Evolutionary conservation across 2,888 invertebrate genomes (phyloP).

Genomic region (Amiota minor): DNA sequence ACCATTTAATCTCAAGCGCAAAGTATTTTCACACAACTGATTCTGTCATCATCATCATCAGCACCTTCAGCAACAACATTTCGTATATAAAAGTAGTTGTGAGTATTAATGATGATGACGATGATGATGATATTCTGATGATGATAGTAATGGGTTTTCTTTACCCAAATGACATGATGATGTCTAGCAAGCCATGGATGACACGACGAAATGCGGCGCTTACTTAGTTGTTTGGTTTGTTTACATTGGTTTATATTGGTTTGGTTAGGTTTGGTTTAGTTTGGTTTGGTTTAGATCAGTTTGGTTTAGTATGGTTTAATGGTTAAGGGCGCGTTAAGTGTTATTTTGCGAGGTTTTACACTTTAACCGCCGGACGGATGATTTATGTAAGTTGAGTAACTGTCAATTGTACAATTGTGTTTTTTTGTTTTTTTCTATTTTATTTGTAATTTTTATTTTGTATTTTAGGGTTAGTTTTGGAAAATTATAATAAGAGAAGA

Average conservation of each 20-base stretch:
- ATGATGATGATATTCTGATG: not conserved
- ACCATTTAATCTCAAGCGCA: slow-evolving; percentile 30
- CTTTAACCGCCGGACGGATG: slow-evolving; percentile 44
- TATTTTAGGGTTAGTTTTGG: too few species aligned
- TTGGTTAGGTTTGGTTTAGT: too few species aligned
- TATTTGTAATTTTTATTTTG: too few species aligned
- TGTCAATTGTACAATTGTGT: slow-evolving; percentile 38
- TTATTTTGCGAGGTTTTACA: slow-evolving; percentile 34
- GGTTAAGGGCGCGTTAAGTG: slow-evolving; percentile 33
- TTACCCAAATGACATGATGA: too few species aligned
- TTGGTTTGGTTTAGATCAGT: too few species aligned
- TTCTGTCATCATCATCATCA: not conserved
- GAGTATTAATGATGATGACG: not conserved
- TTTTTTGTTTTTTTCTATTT: too few species aligned
- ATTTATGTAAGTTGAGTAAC: slow-evolving; percentile 42
- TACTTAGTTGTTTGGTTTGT: too few species aligned
- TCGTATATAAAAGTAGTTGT: not conserved
- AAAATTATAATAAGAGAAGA: too few species aligned
- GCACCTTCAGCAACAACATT: slow-evolving; percentile 14
- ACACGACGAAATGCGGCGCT: slow-evolving; percentile 35
- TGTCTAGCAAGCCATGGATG: slow-evolving; percentile 6
- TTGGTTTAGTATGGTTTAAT: too few species aligned
- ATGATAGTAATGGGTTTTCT: too few species aligned
- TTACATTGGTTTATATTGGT: too few species aligned
- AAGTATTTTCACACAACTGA: slow-evolving; percentile 16